Percentiles rank a stretch among this genome's conserved stretches.
Conservation (phyloP, 2,797 vertebrate species). For the Gobionotothen gibberifrons region DNA sequence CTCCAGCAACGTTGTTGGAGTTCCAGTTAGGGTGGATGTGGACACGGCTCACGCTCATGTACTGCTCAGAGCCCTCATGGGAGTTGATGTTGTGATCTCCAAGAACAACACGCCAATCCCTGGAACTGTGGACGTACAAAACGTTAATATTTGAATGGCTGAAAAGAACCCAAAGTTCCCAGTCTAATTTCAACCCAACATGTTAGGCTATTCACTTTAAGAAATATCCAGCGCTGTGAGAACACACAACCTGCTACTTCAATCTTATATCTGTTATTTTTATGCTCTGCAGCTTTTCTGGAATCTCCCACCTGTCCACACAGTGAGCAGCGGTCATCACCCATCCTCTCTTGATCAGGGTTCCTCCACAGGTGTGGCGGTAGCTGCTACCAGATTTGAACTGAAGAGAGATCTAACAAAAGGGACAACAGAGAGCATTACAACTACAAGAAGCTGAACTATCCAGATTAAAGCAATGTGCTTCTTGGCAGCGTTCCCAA, state of each 20-base stretch:
- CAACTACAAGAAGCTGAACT: neutral
- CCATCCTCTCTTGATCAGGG: constrained; percentile 86
- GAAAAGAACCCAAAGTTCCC: neutral
- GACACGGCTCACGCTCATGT: constrained; percentile 81
- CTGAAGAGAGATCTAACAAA: constrained; percentile 90
- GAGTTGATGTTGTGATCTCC: constrained; percentile 88
- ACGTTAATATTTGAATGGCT: neutral
- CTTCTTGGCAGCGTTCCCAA: neutral
- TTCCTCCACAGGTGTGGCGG: constrained; percentile 91
- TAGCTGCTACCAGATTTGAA: constrained; percentile 76
- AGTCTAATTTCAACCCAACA: neutral
- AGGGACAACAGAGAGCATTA: constrained; percentile 3
- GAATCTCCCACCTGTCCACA: constrained; percentile 83
- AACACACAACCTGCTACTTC: neutral
- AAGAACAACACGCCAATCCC: constrained; percentile 87
- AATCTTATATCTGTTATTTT: neutral
- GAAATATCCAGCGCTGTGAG: neutral
- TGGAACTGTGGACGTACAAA: constrained; percentile 49
- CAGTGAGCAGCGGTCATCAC: constrained; percentile 94
- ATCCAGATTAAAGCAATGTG: neutral
- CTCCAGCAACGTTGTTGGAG: constrained; percentile 77
- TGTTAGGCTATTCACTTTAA: no score
- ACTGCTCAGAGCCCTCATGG: constrained; percentile 86
- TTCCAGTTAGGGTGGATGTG: constrained; percentile 87
- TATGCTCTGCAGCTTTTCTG: constrained; percentile 1